Conservation (phyloP, 2,888 invertebrate species). For the Callyntrura guangdongensis region DNA sequence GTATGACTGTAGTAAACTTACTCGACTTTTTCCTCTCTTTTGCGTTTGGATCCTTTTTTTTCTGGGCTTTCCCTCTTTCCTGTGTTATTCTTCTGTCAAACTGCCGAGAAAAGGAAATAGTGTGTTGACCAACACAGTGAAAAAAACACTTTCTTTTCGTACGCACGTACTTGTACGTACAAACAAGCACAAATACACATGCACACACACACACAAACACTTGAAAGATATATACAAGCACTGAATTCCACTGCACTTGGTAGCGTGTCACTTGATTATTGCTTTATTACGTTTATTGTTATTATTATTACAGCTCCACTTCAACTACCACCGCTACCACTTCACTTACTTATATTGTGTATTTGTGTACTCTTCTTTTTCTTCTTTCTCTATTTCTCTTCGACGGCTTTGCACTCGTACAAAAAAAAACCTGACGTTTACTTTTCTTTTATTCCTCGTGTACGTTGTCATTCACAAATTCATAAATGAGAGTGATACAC, state of each 20-base stretch:
- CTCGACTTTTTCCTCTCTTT: conserved; percentile 50
- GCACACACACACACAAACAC: background rate
- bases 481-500: conserved; percentile 35
- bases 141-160: conserved; percentile 43
- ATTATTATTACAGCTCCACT: conserved; percentile 60
- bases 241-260: conserved; percentile 24
- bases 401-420: background rate
- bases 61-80: conserved; percentile 31
- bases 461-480: conserved; percentile 27
- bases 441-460: conserved; percentile 41
- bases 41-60: conserved; percentile 45
- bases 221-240: background rate
- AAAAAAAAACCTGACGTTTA: conserved; percentile 24
- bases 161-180: background rate
- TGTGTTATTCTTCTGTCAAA: conserved; percentile 54
- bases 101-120: conserved; percentile 33
- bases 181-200: background rate
- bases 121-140: conserved; percentile 57
- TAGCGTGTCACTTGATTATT: conserved; percentile 71
- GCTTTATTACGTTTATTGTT: conserved; percentile 63
- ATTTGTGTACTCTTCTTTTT: conserved; percentile 14
- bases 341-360: background rate
- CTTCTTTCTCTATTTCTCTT: background rate
- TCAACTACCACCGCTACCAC: background rate
- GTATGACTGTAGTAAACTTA: conserved; percentile 71